Evolutionary conservation across 2,888 invertebrate genomes (phyloP).

Genomic region (Exocentrus adspersus): DNA sequence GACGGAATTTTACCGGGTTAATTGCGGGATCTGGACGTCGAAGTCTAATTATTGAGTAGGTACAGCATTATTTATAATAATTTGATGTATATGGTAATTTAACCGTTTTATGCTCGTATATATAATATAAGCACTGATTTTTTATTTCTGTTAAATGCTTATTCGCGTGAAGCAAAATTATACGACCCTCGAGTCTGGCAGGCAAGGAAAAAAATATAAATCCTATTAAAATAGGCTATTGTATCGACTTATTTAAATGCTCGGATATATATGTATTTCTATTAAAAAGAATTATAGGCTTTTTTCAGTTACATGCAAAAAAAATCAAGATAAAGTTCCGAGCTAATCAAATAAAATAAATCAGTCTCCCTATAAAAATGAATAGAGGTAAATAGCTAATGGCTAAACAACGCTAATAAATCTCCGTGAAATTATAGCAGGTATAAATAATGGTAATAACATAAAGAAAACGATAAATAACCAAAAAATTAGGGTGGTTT

Average conservation of each 20-base stretch:
- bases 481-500: conserved; percentile 48
- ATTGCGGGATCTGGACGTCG: background rate
- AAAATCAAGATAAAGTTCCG: conserved; percentile 12
- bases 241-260: background rate
- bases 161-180: background rate
- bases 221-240: background rate
- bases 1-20: background rate
- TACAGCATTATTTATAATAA: no score
- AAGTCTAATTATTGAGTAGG: no score
- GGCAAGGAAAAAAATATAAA: background rate
- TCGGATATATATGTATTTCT: background rate
- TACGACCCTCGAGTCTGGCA: background rate
- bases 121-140: no score
- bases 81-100: no score
- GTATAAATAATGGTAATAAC: conserved; percentile 30
- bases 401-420: conserved; percentile 26
- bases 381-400: conserved; percentile 23
- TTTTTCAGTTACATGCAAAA: conserved; percentile 14
- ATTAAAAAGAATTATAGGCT: background rate
- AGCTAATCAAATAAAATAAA: conserved; percentile 26
- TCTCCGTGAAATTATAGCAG: conserved; percentile 31
- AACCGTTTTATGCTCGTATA: no score
- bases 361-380: conserved; percentile 19
- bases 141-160: background rate
- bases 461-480: conserved; percentile 35